These are phyloP conservation scores for Callipepla squamata DNA, from an alignment of 2,113 vertebrate species.

Conservation along the genomic window DNA sequence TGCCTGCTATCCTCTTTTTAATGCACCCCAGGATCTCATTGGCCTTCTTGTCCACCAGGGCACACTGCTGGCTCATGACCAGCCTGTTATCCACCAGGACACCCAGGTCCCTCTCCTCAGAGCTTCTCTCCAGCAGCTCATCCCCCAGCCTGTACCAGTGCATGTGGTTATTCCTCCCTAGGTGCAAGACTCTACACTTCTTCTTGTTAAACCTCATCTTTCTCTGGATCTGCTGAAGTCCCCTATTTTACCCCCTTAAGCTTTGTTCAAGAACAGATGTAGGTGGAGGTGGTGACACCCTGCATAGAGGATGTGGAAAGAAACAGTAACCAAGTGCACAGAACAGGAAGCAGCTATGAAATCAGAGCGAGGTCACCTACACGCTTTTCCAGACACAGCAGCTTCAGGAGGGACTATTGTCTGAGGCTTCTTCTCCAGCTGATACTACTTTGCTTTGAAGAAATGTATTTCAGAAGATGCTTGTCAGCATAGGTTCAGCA, in stretches of 20 bases:
- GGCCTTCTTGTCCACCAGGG: no score
- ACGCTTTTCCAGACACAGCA: neutral
- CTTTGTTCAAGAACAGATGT: neutral
- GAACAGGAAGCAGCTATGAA: slow-evolving; percentile 45
- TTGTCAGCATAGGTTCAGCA: neutral
- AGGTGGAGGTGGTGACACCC: neutral
- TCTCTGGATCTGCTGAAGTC: neutral
- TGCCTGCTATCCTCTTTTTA: no score
- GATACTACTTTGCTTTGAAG: rapidly evolving
- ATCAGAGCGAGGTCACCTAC: neutral
- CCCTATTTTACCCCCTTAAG: neutral
- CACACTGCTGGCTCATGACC: no score
- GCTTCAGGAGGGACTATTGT: neutral
- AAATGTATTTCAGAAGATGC: neutral
- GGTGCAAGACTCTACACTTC: no score
- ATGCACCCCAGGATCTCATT: no score
- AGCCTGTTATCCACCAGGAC: no score
- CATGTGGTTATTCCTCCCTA: no score
- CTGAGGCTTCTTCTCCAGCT: neutral
- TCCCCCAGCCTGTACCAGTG: no score
- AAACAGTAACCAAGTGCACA: neutral
- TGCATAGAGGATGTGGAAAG: slow-evolving; percentile 24
- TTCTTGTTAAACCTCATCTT: neutral
- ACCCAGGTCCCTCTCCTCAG: no score
- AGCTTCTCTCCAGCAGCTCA: no score